A percentile compares a stretch with the other conserved stretches of the same genome.
These are phyloP conservation scores for Pandemis heparana DNA, from an alignment of 2,888 invertebrate species.

Conservation along the genomic window DNA sequence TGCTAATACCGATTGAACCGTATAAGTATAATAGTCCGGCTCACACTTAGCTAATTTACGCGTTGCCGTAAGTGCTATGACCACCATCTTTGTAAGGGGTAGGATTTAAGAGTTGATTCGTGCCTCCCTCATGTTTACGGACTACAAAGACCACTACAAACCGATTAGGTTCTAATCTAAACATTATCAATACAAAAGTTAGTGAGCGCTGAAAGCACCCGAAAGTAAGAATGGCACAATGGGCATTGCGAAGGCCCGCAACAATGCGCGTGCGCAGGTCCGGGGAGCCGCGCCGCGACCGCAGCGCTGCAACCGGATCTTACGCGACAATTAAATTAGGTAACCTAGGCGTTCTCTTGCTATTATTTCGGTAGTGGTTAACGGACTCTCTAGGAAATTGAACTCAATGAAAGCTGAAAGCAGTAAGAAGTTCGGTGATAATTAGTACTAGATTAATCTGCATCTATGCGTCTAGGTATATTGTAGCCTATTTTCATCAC, in stretches of 20 bases:
- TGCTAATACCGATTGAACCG: too few relatives aligned
- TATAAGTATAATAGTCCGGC: too few relatives aligned
- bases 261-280: conserved; percentile 3
- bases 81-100: too few relatives aligned
- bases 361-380: background rate
- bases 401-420: too few relatives aligned
- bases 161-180: background rate
- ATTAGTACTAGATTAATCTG: too few relatives aligned
- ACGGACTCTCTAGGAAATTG: background rate
- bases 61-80: too few relatives aligned
- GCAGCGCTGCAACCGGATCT: conserved; percentile 21
- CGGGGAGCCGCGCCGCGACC: conserved; percentile 13
- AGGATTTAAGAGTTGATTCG: too few relatives aligned
- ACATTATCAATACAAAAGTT: background rate
- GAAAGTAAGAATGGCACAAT: conserved; percentile 11
- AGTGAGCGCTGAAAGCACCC: conserved; percentile 4
- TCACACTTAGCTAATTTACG: too few relatives aligned
- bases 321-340: conserved; percentile 3
- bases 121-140: too few relatives aligned
- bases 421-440: too few relatives aligned
- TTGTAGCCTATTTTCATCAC: too few relatives aligned
- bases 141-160: background rate
- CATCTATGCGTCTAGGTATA: too few relatives aligned
- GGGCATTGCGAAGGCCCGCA: background rate
- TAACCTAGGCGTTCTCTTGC: background rate